Evolutionary conservation across 2,113 vertebrate genomes (phyloP).

Genomic region (Phrynosoma blainvillii): DNA sequence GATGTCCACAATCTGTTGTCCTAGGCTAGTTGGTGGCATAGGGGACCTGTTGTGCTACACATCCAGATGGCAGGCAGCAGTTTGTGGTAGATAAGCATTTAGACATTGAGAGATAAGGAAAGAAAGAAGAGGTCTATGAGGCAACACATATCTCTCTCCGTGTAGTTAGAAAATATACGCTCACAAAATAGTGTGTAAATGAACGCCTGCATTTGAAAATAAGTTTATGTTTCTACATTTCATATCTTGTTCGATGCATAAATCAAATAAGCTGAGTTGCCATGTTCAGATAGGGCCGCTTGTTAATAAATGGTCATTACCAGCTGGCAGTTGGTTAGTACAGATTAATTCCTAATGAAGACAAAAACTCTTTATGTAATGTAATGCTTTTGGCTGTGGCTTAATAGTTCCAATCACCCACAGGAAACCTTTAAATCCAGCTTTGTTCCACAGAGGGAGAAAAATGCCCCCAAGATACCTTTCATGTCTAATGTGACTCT

Average conservation of each 20-base stretch:
- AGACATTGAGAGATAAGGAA: not conserved
- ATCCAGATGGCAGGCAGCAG: too few relatives aligned
- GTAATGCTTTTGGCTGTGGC: constrained; percentile 73
- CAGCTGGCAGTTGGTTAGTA: constrained; percentile 76
- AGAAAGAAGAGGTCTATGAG: not conserved
- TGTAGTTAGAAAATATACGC: not conserved
- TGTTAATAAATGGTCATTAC: constrained; percentile 58
- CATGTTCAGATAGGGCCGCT: not conserved
- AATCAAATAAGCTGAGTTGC: constrained; percentile 48
- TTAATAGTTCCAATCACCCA: constrained; percentile 78
- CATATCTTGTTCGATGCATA: constrained; percentile 55
- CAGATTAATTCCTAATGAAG: constrained; percentile 82
- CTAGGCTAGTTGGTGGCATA: too few relatives aligned
- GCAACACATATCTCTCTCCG: not conserved
- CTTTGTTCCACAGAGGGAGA: constrained; percentile 68
- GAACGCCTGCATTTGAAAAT: not conserved
- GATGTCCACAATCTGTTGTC: not conserved
- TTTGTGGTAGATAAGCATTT: not conserved
- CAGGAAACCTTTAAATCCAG: constrained; percentile 77
- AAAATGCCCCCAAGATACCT: constrained; percentile 44
- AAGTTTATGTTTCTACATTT: constrained; percentile 53
- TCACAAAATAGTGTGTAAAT: not conserved
- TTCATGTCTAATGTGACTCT: constrained; percentile 57
- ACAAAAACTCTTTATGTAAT: constrained; percentile 81
- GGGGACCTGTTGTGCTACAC: too few relatives aligned